Evolutionary conservation across 2,797 vertebrate genomes (phyloP), one percentile per base, ranked within the genome.

Genomic region (Chloroceryle inda): DNA sequence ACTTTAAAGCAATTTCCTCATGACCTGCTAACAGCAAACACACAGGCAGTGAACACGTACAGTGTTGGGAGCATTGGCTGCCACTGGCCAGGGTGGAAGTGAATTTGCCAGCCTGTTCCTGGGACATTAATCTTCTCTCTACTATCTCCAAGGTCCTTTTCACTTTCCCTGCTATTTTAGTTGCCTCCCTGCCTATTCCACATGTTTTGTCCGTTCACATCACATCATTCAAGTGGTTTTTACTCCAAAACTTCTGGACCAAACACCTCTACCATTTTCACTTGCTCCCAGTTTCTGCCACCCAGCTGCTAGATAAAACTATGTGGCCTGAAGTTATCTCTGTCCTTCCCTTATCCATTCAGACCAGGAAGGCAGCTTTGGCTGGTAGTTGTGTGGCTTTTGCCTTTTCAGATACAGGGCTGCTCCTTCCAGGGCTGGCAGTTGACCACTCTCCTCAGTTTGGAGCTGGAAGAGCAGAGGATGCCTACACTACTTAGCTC

Each of bases 1-100:
- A 94, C 96, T 97, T 95, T 75, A 96, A 94, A 97, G 90, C 94
- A 80, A 96, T 98, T 97, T 96, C 97, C 96, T 96, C 73, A 42
- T 96, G 96, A 96, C 91, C 97, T 93, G 92, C 91, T 95, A 90
- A 94, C 85, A 92, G 95, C 62, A 88, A 87, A 94, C 93, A 94
- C 89, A 83, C 88, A 96, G 89, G 97, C 90, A 38, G 53, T 42
- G 82, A 95, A 96, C 94, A 96, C 35, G 47, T 80, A 75, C 89
- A 88, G 67, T 0, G 0, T 3, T 66, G 86, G 87, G 81, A 91
- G 72, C 37, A 69, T 72, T 91, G 92, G 71, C 94, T 92, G 75
- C 88, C 56, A 21, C 76, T 19, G 13, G 31, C 20, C 55, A 53
- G 38, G 24, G 31, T 31, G 47, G 71, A 63, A 82, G 31, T 47